These are phyloP conservation scores for Sphaerodactylus townsendi DNA, from an alignment of 2,113 vertebrate genomes.

Conservation along the genomic window DNA sequence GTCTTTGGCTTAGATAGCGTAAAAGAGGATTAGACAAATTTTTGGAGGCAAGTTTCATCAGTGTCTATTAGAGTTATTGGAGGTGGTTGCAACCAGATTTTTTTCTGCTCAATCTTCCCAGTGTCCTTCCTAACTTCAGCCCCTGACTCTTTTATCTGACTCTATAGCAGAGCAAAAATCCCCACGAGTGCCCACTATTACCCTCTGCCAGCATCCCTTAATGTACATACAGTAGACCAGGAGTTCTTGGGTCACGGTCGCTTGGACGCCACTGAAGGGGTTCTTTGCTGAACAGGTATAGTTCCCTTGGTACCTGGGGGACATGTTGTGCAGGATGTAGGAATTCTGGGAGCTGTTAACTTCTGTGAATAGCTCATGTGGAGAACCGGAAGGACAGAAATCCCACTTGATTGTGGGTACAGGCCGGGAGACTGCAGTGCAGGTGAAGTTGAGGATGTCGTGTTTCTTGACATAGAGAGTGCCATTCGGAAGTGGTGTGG, in stretches of 20 bases:
- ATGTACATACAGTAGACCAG: slow-evolving; percentile 85
- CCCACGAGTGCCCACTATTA: neutral
- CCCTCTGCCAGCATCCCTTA: neutral
- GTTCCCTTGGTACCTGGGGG: slow-evolving; percentile 72
- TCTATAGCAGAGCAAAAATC: neutral
- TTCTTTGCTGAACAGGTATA: slow-evolving; percentile 79
- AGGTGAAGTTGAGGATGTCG: slow-evolving; percentile 70
- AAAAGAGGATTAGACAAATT: too few relatives aligned
- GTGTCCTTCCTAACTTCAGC: too few relatives aligned
- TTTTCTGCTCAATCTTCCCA: too few relatives aligned
- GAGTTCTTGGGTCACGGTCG: slow-evolving; percentile 67
- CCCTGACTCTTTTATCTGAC: too few relatives aligned
- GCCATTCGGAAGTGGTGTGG: slow-evolving; percentile 67
- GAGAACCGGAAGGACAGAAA: slow-evolving; percentile 43
- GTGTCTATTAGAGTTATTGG: too few relatives aligned
- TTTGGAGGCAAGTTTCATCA: too few relatives aligned
- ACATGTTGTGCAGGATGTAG: slow-evolving; percentile 66
- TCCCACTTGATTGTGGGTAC: slow-evolving; percentile 67
- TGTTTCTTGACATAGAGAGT: slow-evolving; percentile 61
- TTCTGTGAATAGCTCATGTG: slow-evolving; percentile 30
- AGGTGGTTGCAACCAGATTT: too few relatives aligned
- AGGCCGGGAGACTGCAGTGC: slow-evolving; percentile 66
- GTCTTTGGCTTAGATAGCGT: too few relatives aligned
- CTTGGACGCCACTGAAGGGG: slow-evolving; percentile 52
- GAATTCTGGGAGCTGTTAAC: slow-evolving; percentile 28